These are phyloP conservation scores for Melopsittacus undulatus DNA, from an alignment of 2,797 vertebrate genomes.

Conservation along the genomic window DNA sequence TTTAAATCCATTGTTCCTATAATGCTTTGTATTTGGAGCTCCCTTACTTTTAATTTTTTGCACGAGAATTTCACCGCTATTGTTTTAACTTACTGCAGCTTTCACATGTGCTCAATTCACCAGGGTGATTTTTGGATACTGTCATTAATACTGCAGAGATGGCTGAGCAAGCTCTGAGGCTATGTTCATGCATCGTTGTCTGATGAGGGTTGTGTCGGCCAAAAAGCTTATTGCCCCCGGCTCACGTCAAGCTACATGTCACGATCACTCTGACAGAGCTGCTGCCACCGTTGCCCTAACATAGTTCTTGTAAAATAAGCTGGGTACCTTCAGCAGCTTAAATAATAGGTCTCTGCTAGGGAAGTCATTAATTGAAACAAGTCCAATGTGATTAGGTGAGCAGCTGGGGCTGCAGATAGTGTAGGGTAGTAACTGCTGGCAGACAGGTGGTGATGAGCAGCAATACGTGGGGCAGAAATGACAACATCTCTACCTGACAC, in stretches of 20 bases:
- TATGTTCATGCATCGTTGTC: constrained; percentile 5
- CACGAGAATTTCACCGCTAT: background rate
- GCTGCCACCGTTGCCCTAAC: background rate
- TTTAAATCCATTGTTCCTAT: background rate
- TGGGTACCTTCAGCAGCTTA: background rate
- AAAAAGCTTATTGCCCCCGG: background rate
- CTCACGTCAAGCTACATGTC: background rate
- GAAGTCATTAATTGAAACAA: background rate
- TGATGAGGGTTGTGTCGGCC: background rate
- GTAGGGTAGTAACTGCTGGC: background rate
- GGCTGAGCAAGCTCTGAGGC: constrained; percentile 29
- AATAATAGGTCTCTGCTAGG: background rate
- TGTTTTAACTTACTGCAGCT: background rate
- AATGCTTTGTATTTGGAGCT: background rate
- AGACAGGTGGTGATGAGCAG: background rate
- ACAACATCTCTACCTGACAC: background rate
- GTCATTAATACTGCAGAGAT: constrained; percentile 31
- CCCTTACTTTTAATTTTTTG: background rate
- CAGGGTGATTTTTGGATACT: background rate
- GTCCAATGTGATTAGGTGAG: background rate
- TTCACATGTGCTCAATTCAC: background rate
- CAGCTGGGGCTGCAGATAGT: background rate
- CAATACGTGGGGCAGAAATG: background rate
- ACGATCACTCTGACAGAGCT: background rate
- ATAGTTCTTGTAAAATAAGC: background rate